Evolutionary conservation across 2,113 vertebrate species (phyloP).

Genomic region (Alectura lathami): DNA sequence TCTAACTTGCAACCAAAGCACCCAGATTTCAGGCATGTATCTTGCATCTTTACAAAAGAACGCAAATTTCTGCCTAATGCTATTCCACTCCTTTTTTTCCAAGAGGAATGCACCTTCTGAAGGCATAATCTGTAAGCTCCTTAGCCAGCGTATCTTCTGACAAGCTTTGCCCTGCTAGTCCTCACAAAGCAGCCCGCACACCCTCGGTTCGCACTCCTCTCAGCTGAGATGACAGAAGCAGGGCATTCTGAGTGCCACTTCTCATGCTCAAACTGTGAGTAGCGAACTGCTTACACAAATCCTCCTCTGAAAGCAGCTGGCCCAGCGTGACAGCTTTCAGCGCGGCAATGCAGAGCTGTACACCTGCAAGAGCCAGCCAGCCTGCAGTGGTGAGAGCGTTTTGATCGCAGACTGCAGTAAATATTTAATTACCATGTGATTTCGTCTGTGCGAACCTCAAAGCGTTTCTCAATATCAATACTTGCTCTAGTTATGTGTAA

Average conservation of each 20-base stretch:
- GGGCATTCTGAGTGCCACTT: background rate
- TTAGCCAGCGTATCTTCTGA: background rate
- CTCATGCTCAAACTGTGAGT: background rate
- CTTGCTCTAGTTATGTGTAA: constrained; percentile 19
- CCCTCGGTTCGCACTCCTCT: background rate
- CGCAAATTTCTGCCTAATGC: background rate
- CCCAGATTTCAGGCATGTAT: background rate
- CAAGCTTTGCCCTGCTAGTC: background rate
- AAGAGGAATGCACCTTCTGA: background rate
- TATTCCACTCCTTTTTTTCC: background rate
- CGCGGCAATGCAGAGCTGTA: background rate
- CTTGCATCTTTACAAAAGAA: background rate
- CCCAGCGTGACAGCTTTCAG: background rate
- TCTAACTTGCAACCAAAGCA: background rate
- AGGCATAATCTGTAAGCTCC: background rate
- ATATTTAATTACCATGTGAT: constrained; percentile 47
- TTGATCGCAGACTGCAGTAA: constrained; percentile 5
- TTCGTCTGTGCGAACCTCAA: constrained; percentile 47
- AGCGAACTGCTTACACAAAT: background rate
- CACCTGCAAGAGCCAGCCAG: background rate
- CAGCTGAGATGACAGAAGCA: background rate
- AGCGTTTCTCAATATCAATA: constrained; percentile 44
- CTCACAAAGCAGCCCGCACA: background rate
- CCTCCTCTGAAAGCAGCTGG: background rate
- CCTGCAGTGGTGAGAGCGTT: background rate